Evolutionary conservation across 1,140 invertebrate species (phyloP), one percentile per base, ranked within the genome.

Genomic region (Ceratina australensis): DNA sequence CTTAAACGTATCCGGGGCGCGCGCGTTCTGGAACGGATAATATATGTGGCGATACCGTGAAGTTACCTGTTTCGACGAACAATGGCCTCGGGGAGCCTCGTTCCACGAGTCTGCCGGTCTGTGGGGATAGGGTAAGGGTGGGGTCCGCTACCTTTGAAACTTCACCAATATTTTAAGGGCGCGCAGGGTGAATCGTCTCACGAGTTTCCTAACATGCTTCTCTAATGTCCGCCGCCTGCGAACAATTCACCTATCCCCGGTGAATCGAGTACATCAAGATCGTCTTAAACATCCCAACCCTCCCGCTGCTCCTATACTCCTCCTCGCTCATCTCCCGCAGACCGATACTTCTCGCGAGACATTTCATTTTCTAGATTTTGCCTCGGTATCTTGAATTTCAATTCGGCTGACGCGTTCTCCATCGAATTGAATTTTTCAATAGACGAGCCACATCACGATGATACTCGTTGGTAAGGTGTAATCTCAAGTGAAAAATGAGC

Each of bases 41-140:
- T 91, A 84, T 91, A 91, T 91, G 88, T 91, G 90, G 88, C 87
- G 90, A 91, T 89, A 90, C 86, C 80, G 78, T 72, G 78, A 87
- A 88, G 87, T 87, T 90, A 82, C 83, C 83, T 87, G 84, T 85
- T 87, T 80, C 78, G 79, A 78, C 88, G 90, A 91, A 91, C 90
- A 91, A 91, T 90, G 88, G 88, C 79, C 86, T 81, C 82, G 71
- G 85, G 63, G 83, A 89, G 84, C 87, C 82, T 88, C 83, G 86
- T 87, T 85, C 78, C 78, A 49, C 60, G 77, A n/a, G 26, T 50
- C 80, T 49, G 52, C 12, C 33, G 33, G 33, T 42, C 33, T 42
- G 33, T 7, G 33, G 33, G 33, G 2, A 3, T n/a, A 15, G n/a
- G n/a, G 20, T 10, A 8, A 16, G 10, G 16, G 3, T 7, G 77